Conservation (phyloP, 1,140 invertebrate species). For the Panonychus citri region DNA sequence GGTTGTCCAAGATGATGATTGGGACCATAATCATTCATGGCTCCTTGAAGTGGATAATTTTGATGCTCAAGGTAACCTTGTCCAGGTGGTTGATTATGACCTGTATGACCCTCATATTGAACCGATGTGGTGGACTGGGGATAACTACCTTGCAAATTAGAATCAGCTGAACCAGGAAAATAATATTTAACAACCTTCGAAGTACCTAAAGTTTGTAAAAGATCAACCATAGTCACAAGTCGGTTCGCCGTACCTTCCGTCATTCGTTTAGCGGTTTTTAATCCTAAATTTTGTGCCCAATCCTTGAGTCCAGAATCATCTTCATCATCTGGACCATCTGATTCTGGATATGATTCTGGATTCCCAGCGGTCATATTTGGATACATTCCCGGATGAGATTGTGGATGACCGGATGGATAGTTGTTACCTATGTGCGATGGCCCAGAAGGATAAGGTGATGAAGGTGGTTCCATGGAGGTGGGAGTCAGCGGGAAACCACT, state of each 20-base stretch:
- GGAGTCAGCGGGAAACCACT: neutral
- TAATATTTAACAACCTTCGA: too few species aligned
- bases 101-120: neutral
- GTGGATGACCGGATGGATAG: neutral
- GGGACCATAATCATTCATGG: neutral
- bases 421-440: neutral
- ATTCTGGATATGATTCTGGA: neutral
- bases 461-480: neutral
- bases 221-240: neutral
- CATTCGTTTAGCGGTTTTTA: too few species aligned
- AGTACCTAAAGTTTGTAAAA: too few species aligned
- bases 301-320: neutral
- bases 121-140: neutral
- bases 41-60: neutral
- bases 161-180: neutral
- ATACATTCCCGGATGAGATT: neutral
- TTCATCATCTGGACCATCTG: neutral
- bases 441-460: neutral
- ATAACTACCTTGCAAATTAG: slow-evolving; percentile 2
- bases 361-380: neutral
- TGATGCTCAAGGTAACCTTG: neutral
- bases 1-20: neutral
- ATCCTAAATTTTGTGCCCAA: too few species aligned
- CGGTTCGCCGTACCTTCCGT: neutral
- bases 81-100: too few species aligned